Evolutionary conservation across 2,113 vertebrate species (phyloP).

Genomic region (Poecile atricapillus): DNA sequence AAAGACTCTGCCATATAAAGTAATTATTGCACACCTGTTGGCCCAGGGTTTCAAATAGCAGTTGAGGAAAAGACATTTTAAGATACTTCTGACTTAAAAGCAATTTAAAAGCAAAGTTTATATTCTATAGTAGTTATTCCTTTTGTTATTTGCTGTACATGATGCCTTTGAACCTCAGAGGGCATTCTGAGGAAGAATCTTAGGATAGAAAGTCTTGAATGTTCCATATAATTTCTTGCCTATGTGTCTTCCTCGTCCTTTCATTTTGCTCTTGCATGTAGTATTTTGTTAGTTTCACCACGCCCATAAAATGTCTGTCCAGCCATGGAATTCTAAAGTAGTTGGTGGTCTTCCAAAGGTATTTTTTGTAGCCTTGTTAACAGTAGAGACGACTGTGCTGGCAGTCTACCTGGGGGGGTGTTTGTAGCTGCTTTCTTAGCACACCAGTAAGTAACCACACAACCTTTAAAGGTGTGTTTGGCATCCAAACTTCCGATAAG

Average conservation of each 20-base stretch:
- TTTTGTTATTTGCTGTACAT: neutral
- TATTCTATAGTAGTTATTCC: neutral
- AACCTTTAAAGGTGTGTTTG: neutral
- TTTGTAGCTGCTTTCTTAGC: neutral
- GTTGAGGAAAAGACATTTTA: neutral
- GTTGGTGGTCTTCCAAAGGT: neutral
- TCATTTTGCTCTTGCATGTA: neutral
- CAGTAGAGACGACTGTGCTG: neutral
- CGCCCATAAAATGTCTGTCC: neutral
- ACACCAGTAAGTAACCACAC: too few relatives aligned
- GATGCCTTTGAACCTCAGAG: neutral
- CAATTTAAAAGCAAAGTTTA: neutral
- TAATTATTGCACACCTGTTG: neutral
- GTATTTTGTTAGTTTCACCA: neutral
- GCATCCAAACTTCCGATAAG: neutral
- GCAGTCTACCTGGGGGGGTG: neutral
- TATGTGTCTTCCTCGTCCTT: neutral
- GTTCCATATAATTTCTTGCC: neutral
- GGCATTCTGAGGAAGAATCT: neutral
- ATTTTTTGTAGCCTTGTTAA: neutral
- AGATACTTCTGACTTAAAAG: neutral
- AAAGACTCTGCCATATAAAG: accelerated
- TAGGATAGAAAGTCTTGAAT: neutral
- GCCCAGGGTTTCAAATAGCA: neutral
- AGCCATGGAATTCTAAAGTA: neutral